Evolutionary conservation across 2,888 invertebrate genomes (phyloP).

Genomic region (Nineta flava): DNA sequence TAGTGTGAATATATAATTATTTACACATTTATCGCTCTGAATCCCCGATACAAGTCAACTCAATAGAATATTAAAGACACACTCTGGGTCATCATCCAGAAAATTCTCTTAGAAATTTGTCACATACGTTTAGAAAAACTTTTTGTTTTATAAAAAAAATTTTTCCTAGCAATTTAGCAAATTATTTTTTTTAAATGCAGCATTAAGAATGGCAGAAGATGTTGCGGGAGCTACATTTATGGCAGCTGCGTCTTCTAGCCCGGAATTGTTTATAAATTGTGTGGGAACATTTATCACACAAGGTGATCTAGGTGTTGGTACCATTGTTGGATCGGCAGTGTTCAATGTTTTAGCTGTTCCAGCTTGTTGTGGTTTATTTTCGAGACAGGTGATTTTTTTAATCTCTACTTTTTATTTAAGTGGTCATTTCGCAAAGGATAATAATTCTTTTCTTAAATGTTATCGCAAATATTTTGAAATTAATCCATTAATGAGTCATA

Average conservation of each 20-base stretch:
- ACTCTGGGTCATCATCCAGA: not conserved
- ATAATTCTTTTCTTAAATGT: not conserved
- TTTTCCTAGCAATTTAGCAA: not conserved
- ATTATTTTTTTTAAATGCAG: slow-evolving; percentile 24
- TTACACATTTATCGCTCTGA: too few species aligned
- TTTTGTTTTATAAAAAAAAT: too few species aligned
- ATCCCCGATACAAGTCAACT: too few species aligned
- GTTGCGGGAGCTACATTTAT: slow-evolving; percentile 83
- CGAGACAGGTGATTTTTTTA: slow-evolving; percentile 32
- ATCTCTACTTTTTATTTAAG: not conserved
- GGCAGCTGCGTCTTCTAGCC: slow-evolving; percentile 78
- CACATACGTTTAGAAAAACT: not conserved
- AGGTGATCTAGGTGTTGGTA: slow-evolving; percentile 60
- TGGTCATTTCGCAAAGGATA: not conserved
- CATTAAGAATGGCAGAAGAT: slow-evolving; percentile 49
- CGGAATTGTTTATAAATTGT: slow-evolving; percentile 73
- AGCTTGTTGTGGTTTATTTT: slow-evolving; percentile 53
- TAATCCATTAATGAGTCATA: too few species aligned
- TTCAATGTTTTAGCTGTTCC: slow-evolving; percentile 65
- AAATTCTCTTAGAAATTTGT: not conserved
- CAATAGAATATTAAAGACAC: too few species aligned
- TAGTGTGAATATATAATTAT: too few species aligned
- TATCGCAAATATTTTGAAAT: not conserved
- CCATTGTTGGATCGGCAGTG: slow-evolving; percentile 62
- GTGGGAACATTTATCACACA: slow-evolving; percentile 67